Evolutionary conservation across 2,888 invertebrate genomes (phyloP).

Genomic region (Cheilosia variabilis): DNA sequence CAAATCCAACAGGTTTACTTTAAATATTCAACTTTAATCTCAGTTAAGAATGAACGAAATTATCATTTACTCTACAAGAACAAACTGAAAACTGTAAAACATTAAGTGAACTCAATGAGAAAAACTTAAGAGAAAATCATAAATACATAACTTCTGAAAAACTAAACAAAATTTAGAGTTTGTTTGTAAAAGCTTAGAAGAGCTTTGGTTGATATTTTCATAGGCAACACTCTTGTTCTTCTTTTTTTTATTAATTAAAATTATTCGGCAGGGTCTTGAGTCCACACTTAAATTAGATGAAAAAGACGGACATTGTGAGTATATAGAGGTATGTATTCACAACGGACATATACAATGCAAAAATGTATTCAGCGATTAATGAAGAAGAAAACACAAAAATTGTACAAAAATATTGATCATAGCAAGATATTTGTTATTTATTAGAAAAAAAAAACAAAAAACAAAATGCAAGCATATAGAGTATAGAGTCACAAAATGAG

Average conservation of each 20-base stretch:
- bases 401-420: conserved; percentile 28
- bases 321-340: conserved; percentile 33
- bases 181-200: conserved; percentile 84
- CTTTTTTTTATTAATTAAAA: background rate
- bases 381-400: conserved; percentile 30
- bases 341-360: conserved; percentile 54
- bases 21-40: conserved; percentile 15
- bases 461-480: conserved; percentile 56
- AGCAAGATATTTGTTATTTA: conserved; percentile 37
- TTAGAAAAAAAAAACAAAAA: conserved; percentile 33
- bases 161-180: conserved; percentile 77
- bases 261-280: conserved; percentile 20
- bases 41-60: conserved; percentile 30
- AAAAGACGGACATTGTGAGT: conserved; percentile 48
- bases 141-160: conserved; percentile 35
- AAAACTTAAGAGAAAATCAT: conserved; percentile 18
- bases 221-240: conserved; percentile 79
- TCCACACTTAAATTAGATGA: conserved; percentile 39
- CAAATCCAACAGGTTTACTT: background rate
- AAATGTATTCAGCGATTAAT: conserved; percentile 57
- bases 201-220: conserved; percentile 82
- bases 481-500: background rate
- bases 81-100: conserved; percentile 27
- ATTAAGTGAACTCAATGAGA: conserved; percentile 47
- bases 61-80: conserved; percentile 42